Percentiles rank a stretch among this genome's conserved stretches.
Evolutionary conservation across 2,797 vertebrate genomes (phyloP).

Genomic region (Sebastes taczanowskii): DNA sequence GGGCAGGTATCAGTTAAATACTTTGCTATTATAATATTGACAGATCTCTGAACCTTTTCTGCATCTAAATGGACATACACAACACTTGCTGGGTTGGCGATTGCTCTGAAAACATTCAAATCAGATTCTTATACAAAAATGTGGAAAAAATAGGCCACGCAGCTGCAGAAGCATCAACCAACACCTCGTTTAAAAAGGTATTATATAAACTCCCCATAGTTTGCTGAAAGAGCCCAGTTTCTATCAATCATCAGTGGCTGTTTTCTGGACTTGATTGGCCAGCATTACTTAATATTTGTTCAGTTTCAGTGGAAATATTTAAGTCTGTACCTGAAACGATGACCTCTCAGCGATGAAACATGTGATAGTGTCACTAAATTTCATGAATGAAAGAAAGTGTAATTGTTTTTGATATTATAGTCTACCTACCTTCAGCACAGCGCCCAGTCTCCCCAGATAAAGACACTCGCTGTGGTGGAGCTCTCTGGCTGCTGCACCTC

Average conservation of each 20-base stretch:
- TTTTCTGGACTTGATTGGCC: background rate
- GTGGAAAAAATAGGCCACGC: background rate
- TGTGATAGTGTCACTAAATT: background rate
- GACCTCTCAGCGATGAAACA: background rate
- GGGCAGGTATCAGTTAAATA: background rate
- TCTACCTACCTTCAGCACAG: constrained; percentile 67
- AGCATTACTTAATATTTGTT: background rate
- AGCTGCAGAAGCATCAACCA: background rate
- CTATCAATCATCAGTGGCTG: background rate
- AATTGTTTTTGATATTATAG: background rate
- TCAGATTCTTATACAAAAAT: background rate
- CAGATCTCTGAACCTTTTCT: background rate
- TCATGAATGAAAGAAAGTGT: background rate
- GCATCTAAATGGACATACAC: background rate
- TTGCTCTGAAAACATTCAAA: background rate
- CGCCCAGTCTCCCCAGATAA: constrained; percentile 77
- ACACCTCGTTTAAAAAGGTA: background rate
- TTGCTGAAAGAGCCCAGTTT: background rate
- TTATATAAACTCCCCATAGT: background rate
- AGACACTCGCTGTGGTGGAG: constrained; percentile 81
- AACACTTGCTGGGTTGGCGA: background rate
- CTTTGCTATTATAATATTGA: background rate
- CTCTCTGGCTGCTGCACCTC: constrained; percentile 74
- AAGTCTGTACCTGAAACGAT: background rate
- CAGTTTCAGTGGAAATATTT: background rate